A percentile compares a stretch with the other conserved stretches of the same genome.
Conservation (phyloP, 2,113 vertebrate genomes). For the Marmota monax region DNA sequence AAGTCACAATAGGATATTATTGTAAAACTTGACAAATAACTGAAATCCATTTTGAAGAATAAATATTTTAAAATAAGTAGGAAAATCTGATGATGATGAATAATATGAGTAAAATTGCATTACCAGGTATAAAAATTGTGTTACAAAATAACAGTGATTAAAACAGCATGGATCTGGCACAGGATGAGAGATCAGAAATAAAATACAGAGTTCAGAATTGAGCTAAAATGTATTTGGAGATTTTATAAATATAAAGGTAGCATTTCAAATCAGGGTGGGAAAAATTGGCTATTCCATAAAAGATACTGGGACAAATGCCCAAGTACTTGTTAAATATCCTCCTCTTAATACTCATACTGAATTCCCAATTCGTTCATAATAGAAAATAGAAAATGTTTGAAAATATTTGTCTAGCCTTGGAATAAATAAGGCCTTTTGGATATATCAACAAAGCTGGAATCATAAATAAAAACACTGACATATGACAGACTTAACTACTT, state of each 20-base stretch:
- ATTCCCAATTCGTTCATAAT: slow-evolving; percentile 37
- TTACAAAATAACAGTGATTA: slow-evolving; percentile 76
- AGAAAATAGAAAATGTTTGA: slow-evolving; percentile 24
- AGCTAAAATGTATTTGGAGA: slow-evolving; percentile 14
- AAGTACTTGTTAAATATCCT: neutral
- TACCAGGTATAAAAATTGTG: slow-evolving; percentile 59
- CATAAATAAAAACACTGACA: slow-evolving; percentile 19
- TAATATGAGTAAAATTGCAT: slow-evolving; percentile 56
- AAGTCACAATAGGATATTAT: slow-evolving; percentile 48
- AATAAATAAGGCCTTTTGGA: neutral
- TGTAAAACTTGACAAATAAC: slow-evolving; percentile 54
- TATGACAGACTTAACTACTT: neutral
- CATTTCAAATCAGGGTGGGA: neutral
- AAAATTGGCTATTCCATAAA: slow-evolving; percentile 17
- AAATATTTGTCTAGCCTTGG: neutral
- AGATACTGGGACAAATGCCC: neutral
- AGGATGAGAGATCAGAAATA: slow-evolving; percentile 56
- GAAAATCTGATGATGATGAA: slow-evolving; percentile 59
- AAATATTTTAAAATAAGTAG: slow-evolving; percentile 68
- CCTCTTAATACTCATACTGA: neutral
- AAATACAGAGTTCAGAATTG: slow-evolving; percentile 55
- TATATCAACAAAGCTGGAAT: slow-evolving; percentile 13
- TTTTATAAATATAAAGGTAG: slow-evolving; percentile 58
- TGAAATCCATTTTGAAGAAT: slow-evolving; percentile 63
- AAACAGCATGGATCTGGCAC: slow-evolving; percentile 67